phyloP scores from a whole-genome alignment of 1,140 invertebrate genomes.

The Archivesica marissinica region DNA sequence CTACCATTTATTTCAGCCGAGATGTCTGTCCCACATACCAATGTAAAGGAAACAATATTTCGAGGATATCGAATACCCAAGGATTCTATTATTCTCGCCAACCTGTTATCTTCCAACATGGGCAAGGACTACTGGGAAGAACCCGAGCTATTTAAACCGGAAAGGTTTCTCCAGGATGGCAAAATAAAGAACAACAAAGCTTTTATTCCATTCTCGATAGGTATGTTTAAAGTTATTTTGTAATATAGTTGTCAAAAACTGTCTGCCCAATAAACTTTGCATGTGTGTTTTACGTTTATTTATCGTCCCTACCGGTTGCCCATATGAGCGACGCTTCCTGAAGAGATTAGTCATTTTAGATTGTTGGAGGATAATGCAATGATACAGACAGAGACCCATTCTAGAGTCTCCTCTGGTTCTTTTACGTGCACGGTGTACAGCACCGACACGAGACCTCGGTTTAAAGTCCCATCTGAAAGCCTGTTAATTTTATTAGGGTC shows the following conservation, averaged over 20 bases:
- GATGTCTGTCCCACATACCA: constrained; percentile 63
- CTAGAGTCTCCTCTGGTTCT: no score
- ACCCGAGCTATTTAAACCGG: constrained; percentile 88
- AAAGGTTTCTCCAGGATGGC: constrained; percentile 84
- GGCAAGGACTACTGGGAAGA: constrained; percentile 86
- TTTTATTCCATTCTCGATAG: constrained; percentile 41
- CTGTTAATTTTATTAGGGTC: no score
- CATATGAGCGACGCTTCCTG: no score
- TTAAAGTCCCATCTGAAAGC: no score
- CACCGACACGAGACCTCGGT: no score
- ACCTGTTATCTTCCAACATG: constrained; percentile 73
- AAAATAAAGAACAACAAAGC: constrained; percentile 14
- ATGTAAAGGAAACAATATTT: constrained; percentile 65
- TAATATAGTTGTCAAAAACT: neutral
- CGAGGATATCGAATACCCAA: constrained; percentile 77
- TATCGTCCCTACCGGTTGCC: neutral
- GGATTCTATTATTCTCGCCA: constrained; percentile 76
- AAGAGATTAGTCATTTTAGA: no score
- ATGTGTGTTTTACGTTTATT: constrained; percentile 67
- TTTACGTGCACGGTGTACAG: no score
- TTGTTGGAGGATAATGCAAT: neutral
- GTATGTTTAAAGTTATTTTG: neutral
- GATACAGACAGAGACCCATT: neutral
- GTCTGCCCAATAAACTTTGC: neutral
- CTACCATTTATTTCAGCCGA: constrained; percentile 83